Evolutionary conservation across 1,140 invertebrate genomes (phyloP), one percentile per base, ranked within the genome.

Genomic region (Trichonephila clavipes): DNA sequence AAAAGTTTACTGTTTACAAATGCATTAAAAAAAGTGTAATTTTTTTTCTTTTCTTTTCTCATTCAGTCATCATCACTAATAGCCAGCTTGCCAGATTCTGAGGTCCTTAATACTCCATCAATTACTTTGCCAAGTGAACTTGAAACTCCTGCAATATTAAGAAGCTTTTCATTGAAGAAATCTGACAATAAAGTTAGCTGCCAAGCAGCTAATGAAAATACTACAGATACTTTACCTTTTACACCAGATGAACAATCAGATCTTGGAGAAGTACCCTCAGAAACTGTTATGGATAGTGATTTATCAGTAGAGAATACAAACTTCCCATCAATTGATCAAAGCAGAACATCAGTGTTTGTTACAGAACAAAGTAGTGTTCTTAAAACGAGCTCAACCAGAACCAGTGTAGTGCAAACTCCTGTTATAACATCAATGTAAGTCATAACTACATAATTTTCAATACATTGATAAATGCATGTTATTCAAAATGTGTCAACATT

Each of bases 21-120:
- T 28, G 28, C 28, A 28, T 28, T n/a, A 28, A 28, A 28, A 28
- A 28, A 51, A 7, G 7, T 51, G 51, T 18, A 64, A 18, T 18
- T 6, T 18, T 21, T 21, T 64, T 62, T 19, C 40, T 18, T 16
- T 28, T 18, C 34, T 87, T 64, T 40, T 40, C 4, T 28, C 62
- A 83, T 92, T 69, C 87, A 92, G 90, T 82, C 94, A 62, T 61
- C 86, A 19, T 88, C 88, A 21, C 51, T 94, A 34, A 72, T 90
- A 28, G 81, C 91, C 44, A 87, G 51, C 44, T 34, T 94, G 19
- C 77, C 94, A 16, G 86, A 92, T 21, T 77, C 83, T 19, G 94
- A 95, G 85, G 44, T 64, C 7, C 62, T 95, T 0, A 95, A 95
- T 40, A 95, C 94, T n/a, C 94, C 94, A 28, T 94, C 94, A 3